Percentiles rank a stretch among this genome's conserved stretches.
Evolutionary conservation across 2,113 vertebrate genomes (phyloP).

Genomic region (Galbula dea): DNA sequence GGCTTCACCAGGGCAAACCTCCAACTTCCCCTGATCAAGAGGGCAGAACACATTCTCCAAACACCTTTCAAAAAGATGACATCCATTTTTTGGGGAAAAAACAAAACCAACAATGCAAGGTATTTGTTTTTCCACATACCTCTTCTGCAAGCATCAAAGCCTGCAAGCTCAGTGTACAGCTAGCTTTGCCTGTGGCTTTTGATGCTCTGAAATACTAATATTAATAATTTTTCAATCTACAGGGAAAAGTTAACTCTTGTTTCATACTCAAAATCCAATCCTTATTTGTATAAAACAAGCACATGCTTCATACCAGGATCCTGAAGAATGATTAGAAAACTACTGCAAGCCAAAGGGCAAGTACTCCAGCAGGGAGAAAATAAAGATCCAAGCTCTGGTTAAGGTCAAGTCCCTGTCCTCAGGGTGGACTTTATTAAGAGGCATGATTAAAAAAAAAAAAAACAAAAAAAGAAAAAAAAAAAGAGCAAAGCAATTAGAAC

Average conservation of each 20-base stretch:
- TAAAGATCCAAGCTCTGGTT: background rate
- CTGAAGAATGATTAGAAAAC: background rate
- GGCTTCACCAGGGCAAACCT: background rate
- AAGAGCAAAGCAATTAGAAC: background rate
- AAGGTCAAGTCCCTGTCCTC: background rate
- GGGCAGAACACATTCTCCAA: background rate
- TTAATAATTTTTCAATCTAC: background rate
- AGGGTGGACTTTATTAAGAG: background rate
- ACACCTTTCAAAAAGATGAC: background rate
- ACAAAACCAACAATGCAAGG: background rate
- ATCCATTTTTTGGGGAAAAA: background rate
- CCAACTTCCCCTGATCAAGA: background rate
- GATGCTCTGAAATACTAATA: background rate
- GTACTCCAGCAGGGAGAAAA: background rate
- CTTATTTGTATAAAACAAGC: background rate
- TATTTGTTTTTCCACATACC: background rate
- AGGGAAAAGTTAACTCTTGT: background rate
- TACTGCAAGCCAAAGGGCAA: background rate
- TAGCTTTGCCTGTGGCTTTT: background rate
- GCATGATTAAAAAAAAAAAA: background rate
- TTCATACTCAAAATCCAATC: background rate
- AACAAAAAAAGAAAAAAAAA: background rate
- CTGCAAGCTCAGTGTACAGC: background rate
- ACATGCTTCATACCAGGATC: background rate
- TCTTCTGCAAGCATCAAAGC: background rate